Conservation (phyloP, 2,888 invertebrate genomes). For the Drosophila niveifrons region DNA sequence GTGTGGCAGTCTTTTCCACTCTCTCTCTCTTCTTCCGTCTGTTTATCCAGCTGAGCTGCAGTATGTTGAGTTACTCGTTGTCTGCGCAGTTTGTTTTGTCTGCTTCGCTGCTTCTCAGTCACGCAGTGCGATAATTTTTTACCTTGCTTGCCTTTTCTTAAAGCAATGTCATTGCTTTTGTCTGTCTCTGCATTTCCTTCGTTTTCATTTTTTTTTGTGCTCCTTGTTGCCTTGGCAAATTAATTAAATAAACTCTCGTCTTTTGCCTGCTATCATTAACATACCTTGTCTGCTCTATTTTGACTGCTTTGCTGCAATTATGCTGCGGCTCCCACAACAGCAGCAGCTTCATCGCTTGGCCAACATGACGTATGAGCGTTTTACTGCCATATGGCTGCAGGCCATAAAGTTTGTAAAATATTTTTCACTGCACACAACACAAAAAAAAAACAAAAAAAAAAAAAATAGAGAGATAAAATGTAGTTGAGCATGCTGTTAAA, state of each 20-base stretch:
- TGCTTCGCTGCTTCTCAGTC: slow-evolving; percentile 54
- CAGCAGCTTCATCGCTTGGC: not conserved
- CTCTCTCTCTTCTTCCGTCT: slow-evolving; percentile 12
- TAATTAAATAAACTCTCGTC: slow-evolving; percentile 18
- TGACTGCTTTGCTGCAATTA: slow-evolving; percentile 25
- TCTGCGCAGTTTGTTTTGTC: slow-evolving; percentile 49
- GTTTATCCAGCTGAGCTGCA: slow-evolving; percentile 42
- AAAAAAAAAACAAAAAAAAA: no score
- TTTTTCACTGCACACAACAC: slow-evolving; percentile 45
- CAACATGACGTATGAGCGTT: slow-evolving; percentile 31
- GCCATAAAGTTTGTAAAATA: slow-evolving; percentile 51
- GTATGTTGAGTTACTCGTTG: slow-evolving; percentile 30
- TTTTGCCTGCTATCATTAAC: slow-evolving; percentile 6
- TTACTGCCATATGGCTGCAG: slow-evolving; percentile 11
- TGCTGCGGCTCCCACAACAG: slow-evolving; percentile 16
- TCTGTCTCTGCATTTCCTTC: not conserved
- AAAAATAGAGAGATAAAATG: not conserved
- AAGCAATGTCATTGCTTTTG: not conserved
- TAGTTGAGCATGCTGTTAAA: slow-evolving; percentile 21
- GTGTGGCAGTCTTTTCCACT: slow-evolving; percentile 13
- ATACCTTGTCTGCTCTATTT: slow-evolving; percentile 5
- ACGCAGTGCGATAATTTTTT: slow-evolving; percentile 59
- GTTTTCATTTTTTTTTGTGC: no score
- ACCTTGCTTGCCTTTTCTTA: slow-evolving; percentile 25
- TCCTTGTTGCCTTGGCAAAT: slow-evolving; percentile 3